Evolutionary conservation across 2,797 vertebrate genomes (phyloP), one percentile per base, ranked within the genome.

Genomic region (Linurgus olivaceus): DNA sequence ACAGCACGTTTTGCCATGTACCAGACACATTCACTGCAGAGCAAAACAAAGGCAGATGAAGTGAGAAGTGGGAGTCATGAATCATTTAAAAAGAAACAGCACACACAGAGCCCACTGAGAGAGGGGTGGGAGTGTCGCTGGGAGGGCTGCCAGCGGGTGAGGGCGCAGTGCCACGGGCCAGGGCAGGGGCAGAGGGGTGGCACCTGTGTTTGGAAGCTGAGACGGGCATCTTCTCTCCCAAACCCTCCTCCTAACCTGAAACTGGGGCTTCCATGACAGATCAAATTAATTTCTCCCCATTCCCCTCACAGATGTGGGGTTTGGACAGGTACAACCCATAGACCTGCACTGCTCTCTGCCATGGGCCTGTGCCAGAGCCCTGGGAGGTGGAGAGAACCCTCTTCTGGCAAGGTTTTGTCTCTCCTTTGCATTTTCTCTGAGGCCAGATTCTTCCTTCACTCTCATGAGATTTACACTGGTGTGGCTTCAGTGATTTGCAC

Each of bases 21-120:
- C 94, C 93, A 97, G 96, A 97, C 97, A 97, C 97, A 95, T 93
- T 72, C 94, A 11, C 93, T 92, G 95, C 91, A 44, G 95, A 94
- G 96, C 88, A 96, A 97, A 97, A 97, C 96, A 97, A 97, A 97
- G 92, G 96, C 96, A 96, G 94, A 96, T 97, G 96, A 97, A 97
- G 96, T 92, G 94, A 92, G 75, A 94, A 88, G 93, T 97, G 96
- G 97, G 97, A 97, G 97, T 91, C 84, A 80, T 97, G 97, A 97
- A 95, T 97, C 97, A 97, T 80, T 93, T 63, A 37, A 76, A 80
- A 92, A 92, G 93, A 84, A 96, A 84, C 78, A 88, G 94, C 94
- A 84, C 93, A 90, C 79, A 89, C 87, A 86, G 94, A 84, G 85
- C 96, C 94, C 89, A 47, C 74, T 70, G 86, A 7, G 44, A 70